Evolutionary conservation across 1,140 invertebrate genomes (phyloP).

Genomic region (Phocides pigmalion): DNA sequence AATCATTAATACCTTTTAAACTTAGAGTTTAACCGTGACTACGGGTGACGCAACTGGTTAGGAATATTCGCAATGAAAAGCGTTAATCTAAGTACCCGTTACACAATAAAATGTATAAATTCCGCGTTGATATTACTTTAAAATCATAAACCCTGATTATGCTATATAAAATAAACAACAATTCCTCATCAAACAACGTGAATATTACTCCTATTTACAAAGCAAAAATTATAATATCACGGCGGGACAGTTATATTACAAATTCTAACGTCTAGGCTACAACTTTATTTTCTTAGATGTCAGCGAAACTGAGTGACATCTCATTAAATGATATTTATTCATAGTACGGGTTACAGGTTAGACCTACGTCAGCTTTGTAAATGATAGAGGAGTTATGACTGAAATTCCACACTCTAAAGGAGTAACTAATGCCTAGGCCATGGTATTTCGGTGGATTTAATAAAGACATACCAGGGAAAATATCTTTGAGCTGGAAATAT

Average conservation of each 20-base stretch:
- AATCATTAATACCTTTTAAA: no score
- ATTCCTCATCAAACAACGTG: neutral
- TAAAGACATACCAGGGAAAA: conserved; percentile 22
- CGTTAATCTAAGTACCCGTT: no score
- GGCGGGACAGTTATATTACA: neutral
- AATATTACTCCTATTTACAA: neutral
- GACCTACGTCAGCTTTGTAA: conserved; percentile 11
- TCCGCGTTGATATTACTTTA: no score
- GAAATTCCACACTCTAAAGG: conserved; percentile 8
- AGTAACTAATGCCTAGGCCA: conserved; percentile 6
- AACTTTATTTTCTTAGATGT: conserved; percentile 5
- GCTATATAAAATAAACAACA: no score
- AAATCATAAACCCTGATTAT: no score
- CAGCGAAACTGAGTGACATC: conserved; percentile 7
- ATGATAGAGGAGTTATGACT: conserved; percentile 19
- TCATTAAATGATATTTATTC: conserved; percentile 24
- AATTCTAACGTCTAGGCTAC: neutral
- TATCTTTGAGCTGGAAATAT: neutral
- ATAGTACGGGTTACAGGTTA: neutral
- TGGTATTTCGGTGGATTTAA: conserved; percentile 12
- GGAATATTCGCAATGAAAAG: no score
- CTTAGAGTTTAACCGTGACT: no score
- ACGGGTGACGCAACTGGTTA: no score
- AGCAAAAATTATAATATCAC: neutral
- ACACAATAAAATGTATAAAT: no score